Conservation (phyloP, 2,797 vertebrate genomes). For the Macroramphosus scolopax region DNA sequence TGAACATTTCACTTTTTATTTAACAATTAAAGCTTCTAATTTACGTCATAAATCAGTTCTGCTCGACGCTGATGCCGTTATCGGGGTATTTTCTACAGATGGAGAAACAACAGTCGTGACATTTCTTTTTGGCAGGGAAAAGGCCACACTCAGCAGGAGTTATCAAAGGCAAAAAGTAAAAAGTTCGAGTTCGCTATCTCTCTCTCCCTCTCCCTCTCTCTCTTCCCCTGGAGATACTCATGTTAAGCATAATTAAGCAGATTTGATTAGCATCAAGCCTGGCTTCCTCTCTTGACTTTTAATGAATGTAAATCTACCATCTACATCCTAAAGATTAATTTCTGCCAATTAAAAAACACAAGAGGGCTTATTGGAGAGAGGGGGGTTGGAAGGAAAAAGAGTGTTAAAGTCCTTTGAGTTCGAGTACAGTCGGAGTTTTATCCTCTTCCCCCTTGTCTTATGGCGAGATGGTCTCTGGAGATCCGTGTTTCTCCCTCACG, state of each 20-base stretch:
- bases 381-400: conserved; percentile 47
- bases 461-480: conserved; percentile 78
- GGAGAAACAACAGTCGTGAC: conserved; percentile 74
- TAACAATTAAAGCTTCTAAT: conserved; percentile 57
- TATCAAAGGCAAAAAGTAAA: conserved; percentile 81
- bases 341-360: conserved; percentile 98
- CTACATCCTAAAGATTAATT: conserved; percentile 99
- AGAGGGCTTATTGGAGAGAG: conserved; percentile 84
- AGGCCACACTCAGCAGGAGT: conserved; percentile 81
- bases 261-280: conserved; percentile 99
- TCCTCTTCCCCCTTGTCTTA: conserved; percentile 77
- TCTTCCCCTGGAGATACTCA: conserved; percentile 96
- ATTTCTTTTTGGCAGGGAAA: conserved; percentile 78
- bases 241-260: conserved; percentile 99
- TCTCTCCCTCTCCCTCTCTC: conserved; percentile 56
- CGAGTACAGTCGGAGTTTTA: conserved; percentile 75
- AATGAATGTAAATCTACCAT: conserved; percentile 99
- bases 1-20: conserved; percentile 43
- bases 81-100: conserved; percentile 70
- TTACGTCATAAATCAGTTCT: conserved; percentile 59
- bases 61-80: conserved; percentile 64
- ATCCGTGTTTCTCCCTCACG: conserved; percentile 71
- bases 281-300: conserved; percentile 99
- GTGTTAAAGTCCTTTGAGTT: conserved; percentile 76
- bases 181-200: conserved; percentile 76